Conservation (phyloP, 2,888 invertebrate species). For the Leptura quadrifasciata region DNA sequence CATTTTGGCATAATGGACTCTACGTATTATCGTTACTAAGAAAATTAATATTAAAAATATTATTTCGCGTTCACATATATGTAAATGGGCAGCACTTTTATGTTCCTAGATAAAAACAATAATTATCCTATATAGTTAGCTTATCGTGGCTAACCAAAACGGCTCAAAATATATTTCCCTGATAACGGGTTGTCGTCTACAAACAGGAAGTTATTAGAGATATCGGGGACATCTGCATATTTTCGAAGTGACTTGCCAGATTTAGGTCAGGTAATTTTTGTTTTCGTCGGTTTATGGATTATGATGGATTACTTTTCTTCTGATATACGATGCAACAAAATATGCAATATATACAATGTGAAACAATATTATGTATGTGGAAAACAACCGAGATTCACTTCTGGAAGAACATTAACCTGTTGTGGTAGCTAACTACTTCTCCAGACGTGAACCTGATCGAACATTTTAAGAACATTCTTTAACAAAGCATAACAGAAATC, state of each 20-base stretch:
- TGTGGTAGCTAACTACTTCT: too few relatives aligned
- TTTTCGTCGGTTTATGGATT: background rate
- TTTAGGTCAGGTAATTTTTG: background rate
- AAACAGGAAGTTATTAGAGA: conserved; percentile 2
- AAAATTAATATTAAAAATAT: conserved; percentile 16
- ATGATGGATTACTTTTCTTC: background rate
- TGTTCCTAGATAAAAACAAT: background rate
- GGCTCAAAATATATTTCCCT: background rate
- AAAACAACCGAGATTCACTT: too few relatives aligned
- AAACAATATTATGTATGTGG: too few relatives aligned
- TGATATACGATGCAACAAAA: too few relatives aligned
- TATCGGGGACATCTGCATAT: background rate
- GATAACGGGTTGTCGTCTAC: background rate
- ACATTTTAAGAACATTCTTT: too few relatives aligned
- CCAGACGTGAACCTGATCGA: too few relatives aligned
- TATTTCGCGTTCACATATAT: background rate
- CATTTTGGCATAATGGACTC: background rate
- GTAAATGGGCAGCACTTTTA: background rate
- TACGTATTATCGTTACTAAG: background rate
- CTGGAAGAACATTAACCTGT: too few relatives aligned
- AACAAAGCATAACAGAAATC: too few relatives aligned
- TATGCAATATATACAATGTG: too few relatives aligned
- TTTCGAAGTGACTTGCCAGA: background rate
- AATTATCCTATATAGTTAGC: background rate
- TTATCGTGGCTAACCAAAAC: conserved; percentile 2